A percentile compares a stretch with the other conserved stretches of the same genome.
phyloP scores from a whole-genome alignment of 2,797 vertebrate genomes.

The Sandelia bainsii region DNA sequence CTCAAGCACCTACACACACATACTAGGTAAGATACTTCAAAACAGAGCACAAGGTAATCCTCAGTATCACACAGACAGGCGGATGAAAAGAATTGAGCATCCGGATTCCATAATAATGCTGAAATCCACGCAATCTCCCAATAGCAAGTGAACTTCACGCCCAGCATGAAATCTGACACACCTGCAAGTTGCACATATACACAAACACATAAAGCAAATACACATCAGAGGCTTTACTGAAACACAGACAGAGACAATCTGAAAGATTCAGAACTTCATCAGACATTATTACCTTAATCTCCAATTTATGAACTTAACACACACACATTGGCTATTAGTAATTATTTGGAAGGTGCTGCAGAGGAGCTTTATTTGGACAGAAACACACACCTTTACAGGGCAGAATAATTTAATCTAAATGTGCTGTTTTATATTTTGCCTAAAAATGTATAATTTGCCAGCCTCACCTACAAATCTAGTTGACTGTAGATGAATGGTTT shows the following conservation, averaged over 20 bases:
- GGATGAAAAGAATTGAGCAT: not conserved
- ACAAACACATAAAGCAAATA: not conserved
- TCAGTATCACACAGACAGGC: not conserved
- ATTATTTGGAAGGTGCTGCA: not conserved
- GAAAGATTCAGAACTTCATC: not conserved
- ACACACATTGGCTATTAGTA: not conserved
- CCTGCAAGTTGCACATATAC: not conserved
- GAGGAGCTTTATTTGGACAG: not conserved
- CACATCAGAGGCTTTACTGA: not conserved
- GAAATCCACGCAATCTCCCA: not conserved
- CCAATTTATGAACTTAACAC: not conserved
- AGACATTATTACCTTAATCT: not conserved
- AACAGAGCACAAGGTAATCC: not conserved
- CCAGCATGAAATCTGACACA: too few species aligned
- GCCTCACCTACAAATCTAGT: too few species aligned
- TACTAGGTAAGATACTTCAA: not conserved
- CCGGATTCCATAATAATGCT: conserved; percentile 5
- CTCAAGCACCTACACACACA: not conserved
- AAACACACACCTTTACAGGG: not conserved
- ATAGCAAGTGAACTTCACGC: not conserved
- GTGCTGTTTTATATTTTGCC: not conserved
- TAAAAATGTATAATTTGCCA: not conserved
- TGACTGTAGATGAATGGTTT: not conserved
- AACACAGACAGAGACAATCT: not conserved
- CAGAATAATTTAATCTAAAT: not conserved